Evolutionary conservation across 2,797 vertebrate species (phyloP).

Genomic region (Takifugu rubripes): DNA sequence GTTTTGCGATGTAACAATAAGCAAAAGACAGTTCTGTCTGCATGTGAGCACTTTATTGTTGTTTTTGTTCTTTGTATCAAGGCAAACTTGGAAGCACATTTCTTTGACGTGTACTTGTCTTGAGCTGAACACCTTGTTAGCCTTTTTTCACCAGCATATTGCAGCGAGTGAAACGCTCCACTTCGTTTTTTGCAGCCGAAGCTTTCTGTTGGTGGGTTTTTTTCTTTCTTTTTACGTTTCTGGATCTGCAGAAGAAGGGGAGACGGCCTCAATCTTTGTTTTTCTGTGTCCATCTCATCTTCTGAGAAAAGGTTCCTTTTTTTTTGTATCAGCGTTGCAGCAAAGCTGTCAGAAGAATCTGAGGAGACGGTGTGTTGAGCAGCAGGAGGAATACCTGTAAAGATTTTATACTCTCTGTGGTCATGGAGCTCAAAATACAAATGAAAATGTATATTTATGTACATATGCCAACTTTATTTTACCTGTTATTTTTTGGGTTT

Average conservation of each 20-base stretch:
- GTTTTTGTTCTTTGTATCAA: constrained; percentile 51
- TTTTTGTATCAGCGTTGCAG: constrained; percentile 16
- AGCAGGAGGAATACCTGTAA: constrained; percentile 35
- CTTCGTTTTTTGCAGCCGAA: background rate
- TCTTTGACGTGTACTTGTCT: constrained; percentile 37
- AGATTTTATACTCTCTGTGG: constrained; percentile 59
- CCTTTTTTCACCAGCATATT: constrained; percentile 74
- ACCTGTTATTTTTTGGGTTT: constrained; percentile 17
- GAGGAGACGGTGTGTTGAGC: constrained; percentile 20
- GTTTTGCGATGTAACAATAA: constrained; percentile 41
- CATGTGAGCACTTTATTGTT: constrained; percentile 73
- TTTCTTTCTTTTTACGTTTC: background rate
- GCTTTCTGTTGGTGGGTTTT: background rate
- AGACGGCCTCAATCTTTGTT: constrained; percentile 45
- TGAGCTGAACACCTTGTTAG: constrained; percentile 70
- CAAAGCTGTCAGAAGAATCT: constrained; percentile 27
- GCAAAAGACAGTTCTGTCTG: constrained; percentile 57
- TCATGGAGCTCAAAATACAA: constrained; percentile 59
- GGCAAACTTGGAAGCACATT: constrained; percentile 51
- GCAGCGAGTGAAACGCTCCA: constrained; percentile 59
- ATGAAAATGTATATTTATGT: constrained; percentile 72
- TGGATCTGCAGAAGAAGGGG: constrained; percentile 10
- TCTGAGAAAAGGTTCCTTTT: constrained; percentile 14
- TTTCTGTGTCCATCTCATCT: constrained; percentile 44
- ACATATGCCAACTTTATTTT: constrained; percentile 68